Evolutionary conservation across 2,113 vertebrate genomes (phyloP).

Genomic region (Neolamprologus longior): DNA sequence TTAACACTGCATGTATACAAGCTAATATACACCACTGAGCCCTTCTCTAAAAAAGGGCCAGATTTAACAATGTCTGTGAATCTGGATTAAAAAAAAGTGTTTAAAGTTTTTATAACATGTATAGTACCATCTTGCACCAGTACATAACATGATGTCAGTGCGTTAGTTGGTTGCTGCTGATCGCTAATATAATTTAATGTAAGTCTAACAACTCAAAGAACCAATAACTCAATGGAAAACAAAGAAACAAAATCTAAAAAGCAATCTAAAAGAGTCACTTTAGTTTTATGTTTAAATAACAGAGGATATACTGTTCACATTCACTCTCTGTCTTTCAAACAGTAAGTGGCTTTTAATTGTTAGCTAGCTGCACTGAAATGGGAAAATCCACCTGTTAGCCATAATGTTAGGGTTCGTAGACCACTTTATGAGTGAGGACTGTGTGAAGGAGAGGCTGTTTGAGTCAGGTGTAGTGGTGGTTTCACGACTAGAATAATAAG

Average conservation of each 20-base stretch:
- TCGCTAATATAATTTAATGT: neutral
- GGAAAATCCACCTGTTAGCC: neutral
- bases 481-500: neutral
- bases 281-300: neutral
- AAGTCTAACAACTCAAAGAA: neutral
- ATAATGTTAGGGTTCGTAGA: accelerated
- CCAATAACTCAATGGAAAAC: neutral
- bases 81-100: neutral
- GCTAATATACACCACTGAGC: neutral
- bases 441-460: neutral
- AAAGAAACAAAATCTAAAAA: neutral
- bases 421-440: neutral
- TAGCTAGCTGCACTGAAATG: neutral
- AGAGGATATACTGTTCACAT: neutral
- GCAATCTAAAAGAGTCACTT: neutral
- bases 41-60: neutral
- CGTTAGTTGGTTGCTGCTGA: neutral
- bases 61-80: neutral
- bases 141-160: neutral
- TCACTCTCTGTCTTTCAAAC: neutral
- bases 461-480: neutral
- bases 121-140: neutral
- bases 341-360: neutral
- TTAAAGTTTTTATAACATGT: neutral
- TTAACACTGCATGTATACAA: neutral